These are phyloP conservation scores for Lycocerus yunnanus DNA, from an alignment of 2,888 invertebrate genomes.

Conservation along the genomic window DNA sequence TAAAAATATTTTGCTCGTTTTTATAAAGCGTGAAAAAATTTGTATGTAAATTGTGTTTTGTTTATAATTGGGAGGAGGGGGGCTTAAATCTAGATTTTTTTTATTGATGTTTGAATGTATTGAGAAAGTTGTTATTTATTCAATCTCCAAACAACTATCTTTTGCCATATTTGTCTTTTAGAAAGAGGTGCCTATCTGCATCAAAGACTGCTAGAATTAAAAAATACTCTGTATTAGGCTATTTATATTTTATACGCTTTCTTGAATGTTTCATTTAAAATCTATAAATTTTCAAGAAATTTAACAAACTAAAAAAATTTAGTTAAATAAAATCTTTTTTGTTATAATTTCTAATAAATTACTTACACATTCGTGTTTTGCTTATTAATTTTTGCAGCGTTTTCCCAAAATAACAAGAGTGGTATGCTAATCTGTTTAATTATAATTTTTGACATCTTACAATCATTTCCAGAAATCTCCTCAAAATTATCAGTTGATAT, in stretches of 20 bases:
- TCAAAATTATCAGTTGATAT: neutral
- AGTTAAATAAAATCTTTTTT: neutral
- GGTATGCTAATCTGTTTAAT: neutral
- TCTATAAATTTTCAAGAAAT: neutral
- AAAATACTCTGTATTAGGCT: neutral
- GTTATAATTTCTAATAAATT: neutral
- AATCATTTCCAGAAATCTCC: neutral
- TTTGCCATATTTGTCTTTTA: neutral
- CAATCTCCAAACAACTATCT: neutral
- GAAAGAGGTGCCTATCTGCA: neutral
- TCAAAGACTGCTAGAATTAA: neutral
- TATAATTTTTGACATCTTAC: neutral
- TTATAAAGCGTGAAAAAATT: neutral
- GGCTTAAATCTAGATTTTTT: neutral
- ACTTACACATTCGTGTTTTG: neutral
- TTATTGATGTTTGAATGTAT: neutral
- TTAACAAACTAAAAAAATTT: neutral
- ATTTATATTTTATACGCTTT: neutral
- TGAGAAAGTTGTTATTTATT: neutral
- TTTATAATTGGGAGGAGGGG: neutral
- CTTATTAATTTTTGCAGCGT: neutral
- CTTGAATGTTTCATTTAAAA: neutral
- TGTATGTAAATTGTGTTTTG: neutral
- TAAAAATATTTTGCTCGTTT: neutral
- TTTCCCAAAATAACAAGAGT: neutral